A percentile compares a stretch with the other conserved stretches of the same genome.
These are phyloP conservation scores for Sinhomidia bicolor DNA, from an alignment of 2,888 invertebrate genomes.

Conservation along the genomic window DNA sequence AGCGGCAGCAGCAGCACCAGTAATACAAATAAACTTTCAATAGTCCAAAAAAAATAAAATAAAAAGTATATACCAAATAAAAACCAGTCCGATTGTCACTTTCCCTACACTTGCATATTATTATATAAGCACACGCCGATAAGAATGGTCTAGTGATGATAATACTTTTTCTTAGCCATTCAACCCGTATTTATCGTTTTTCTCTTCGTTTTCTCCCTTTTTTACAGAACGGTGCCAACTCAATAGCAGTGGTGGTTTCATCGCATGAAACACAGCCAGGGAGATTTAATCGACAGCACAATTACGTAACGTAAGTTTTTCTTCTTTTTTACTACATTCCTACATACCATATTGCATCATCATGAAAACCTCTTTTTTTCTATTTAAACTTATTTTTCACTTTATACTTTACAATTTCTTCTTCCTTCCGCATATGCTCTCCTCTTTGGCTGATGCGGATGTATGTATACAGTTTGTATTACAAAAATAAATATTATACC, in stretches of 20 bases:
- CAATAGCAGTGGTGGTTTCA: conserved; percentile 19
- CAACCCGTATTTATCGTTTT: background rate
- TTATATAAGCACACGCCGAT: background rate
- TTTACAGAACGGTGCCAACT: conserved; percentile 20
- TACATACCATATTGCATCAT: background rate
- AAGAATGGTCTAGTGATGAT: background rate
- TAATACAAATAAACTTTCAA: background rate
- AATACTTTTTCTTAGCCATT: background rate
- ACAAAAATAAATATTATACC: no score
- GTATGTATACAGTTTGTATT: no score
- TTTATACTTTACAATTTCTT: conserved; percentile 23
- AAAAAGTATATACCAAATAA: background rate
- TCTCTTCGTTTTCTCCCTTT: background rate
- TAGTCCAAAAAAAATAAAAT: background rate
- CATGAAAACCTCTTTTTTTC: background rate
- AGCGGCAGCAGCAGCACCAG: background rate
- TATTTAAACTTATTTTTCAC: background rate
- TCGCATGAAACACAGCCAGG: conserved; percentile 1
- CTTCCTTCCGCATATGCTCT: background rate
- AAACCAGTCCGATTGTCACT: no score
- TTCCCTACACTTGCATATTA: no score
- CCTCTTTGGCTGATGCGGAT: background rate
- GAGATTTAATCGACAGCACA: conserved; percentile 23
- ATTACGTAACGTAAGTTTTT: background rate
- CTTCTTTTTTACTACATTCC: background rate